These are phyloP conservation scores for Oreochromis mossambicus DNA, from an alignment of 2,797 vertebrate species.

Conservation along the genomic window DNA sequence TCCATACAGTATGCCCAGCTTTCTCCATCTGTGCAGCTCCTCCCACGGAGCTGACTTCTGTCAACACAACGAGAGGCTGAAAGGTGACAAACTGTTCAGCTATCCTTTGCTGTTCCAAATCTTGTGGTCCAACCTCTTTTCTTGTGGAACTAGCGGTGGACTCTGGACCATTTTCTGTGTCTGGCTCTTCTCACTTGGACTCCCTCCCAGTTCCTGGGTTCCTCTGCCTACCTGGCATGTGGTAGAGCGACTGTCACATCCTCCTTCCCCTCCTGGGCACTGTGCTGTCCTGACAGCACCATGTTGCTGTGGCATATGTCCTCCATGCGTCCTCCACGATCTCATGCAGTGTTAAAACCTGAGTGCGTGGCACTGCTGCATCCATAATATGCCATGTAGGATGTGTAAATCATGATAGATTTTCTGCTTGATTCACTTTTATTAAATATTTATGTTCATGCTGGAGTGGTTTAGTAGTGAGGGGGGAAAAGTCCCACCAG, in stretches of 20 bases:
- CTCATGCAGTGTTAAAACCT: slow-evolving; percentile 4
- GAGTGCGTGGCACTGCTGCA: neutral
- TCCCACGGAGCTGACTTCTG: slow-evolving; percentile 19
- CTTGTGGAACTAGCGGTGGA: neutral
- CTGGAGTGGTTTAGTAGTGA: neutral
- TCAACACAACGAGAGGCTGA: slow-evolving; percentile 19
- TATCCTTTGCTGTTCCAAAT: neutral
- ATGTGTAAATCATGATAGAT: neutral
- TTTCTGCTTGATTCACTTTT: neutral
- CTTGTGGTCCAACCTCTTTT: neutral
- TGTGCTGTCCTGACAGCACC: slow-evolving; percentile 30
- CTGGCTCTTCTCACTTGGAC: slow-evolving; percentile 6
- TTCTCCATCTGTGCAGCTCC: neutral
- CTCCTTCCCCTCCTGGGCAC: slow-evolving; percentile 6
- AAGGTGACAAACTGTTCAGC: slow-evolving; percentile 4
- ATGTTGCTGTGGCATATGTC: slow-evolving; percentile 55
- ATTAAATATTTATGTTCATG: neutral
- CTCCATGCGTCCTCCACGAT: slow-evolving; percentile 4
- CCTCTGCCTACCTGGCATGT: slow-evolving; percentile 7
- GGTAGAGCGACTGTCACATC: neutral
- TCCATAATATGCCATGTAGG: neutral
- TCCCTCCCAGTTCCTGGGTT: slow-evolving; percentile 17
- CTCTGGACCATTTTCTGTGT: neutral
- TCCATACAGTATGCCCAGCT: neutral
- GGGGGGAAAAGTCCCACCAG: neutral